Conservation (phyloP, 2,797 vertebrate species). For the Pipistrellus pipistrellus region DNA sequence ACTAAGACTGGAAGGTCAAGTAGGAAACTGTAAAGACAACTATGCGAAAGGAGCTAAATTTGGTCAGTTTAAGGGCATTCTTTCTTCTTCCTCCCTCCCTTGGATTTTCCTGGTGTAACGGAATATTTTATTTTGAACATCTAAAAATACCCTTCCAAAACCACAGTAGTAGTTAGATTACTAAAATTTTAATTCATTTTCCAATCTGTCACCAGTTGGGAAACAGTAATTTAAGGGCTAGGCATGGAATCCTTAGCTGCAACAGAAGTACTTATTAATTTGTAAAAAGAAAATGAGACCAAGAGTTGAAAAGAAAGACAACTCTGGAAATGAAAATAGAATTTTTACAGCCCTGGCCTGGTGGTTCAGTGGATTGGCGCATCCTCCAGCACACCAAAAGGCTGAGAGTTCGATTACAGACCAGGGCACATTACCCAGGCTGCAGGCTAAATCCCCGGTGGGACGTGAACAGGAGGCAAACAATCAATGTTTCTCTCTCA, state of each 20-base stretch:
- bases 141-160: slow-evolving; percentile 75
- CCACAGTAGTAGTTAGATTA: slow-evolving; percentile 63
- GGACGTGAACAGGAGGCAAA: neutral
- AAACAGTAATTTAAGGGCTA: slow-evolving; percentile 45
- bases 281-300: slow-evolving; percentile 27
- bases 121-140: slow-evolving; percentile 77
- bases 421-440: neutral
- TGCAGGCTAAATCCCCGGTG: neutral
- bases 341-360: neutral
- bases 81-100: slow-evolving; percentile 55
- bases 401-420: neutral
- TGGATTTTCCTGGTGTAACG: slow-evolving; percentile 47
- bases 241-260: slow-evolving; percentile 22
- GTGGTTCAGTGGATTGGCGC: neutral
- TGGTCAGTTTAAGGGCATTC: slow-evolving; percentile 51
- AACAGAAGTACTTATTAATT: slow-evolving; percentile 44
- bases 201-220: slow-evolving; percentile 45
- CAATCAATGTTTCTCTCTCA: neutral
- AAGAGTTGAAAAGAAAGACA: slow-evolving; percentile 48
- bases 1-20: neutral
- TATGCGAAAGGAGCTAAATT: slow-evolving; percentile 62
- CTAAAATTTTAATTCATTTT: slow-evolving; percentile 73
- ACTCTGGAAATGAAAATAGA: slow-evolving; percentile 21
- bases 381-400: neutral
- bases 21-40: slow-evolving; percentile 3